phyloP scores from a whole-genome alignment of 1,140 invertebrate genomes.

The Camponotus vicinus region DNA sequence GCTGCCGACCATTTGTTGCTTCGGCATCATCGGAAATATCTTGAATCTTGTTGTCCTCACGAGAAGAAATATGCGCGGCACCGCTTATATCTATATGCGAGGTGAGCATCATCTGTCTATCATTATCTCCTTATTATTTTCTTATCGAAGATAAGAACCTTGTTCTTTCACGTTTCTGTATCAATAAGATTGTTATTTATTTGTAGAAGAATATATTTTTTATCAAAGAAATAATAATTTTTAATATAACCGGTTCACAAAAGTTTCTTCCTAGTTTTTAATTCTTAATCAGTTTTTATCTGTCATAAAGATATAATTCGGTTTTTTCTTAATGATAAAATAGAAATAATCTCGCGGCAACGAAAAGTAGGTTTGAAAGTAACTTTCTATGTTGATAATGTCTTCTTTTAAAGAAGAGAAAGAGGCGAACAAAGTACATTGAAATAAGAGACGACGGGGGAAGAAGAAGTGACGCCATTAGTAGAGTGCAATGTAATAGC shows the following conservation, averaged over 20 bases:
- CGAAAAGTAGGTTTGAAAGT: constrained; percentile 32
- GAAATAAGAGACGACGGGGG: constrained; percentile 14
- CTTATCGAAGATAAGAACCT: too few relatives aligned
- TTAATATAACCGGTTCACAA: background rate
- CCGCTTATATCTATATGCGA: constrained; percentile 92
- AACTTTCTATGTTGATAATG: background rate
- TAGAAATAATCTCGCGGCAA: background rate
- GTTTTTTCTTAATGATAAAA: background rate
- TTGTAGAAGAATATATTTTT: background rate
- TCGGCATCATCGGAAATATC: constrained; percentile 91
- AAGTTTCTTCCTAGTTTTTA: background rate
- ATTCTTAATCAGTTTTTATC: background rate
- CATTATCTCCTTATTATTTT: background rate
- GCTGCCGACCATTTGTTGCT: constrained; percentile 89
- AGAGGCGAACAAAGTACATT: background rate
- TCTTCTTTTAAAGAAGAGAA: background rate
- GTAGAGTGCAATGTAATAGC: constrained; percentile 37
- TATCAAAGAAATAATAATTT: too few relatives aligned
- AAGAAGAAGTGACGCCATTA: constrained; percentile 47
- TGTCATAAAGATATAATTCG: background rate
- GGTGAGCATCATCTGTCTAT: constrained; percentile 84
- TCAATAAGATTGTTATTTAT: background rate
- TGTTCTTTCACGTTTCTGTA: too few relatives aligned
- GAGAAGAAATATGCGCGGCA: constrained; percentile 91
- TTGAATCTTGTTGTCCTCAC: constrained; percentile 92